These are phyloP conservation scores for Microplitis deprimator DNA, from an alignment of 2,888 invertebrate species.

Conservation along the genomic window DNA sequence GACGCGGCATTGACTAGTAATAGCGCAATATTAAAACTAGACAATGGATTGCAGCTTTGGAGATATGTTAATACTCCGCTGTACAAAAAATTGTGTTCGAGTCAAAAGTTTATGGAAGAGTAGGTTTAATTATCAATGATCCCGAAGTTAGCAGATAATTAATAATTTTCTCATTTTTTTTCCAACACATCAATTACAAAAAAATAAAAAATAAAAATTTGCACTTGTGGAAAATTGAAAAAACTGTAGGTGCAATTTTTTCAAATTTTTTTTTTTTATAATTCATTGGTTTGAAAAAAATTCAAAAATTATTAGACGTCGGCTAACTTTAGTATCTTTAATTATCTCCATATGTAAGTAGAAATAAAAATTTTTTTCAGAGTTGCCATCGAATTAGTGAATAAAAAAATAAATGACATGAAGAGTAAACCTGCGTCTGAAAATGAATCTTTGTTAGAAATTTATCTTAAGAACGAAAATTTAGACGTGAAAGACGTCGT, in stretches of 20 bases:
- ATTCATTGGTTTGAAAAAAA: too few relatives aligned
- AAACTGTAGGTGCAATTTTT: too few relatives aligned
- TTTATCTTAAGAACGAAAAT: constrained; percentile 80
- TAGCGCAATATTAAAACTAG: constrained; percentile 78
- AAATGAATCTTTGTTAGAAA: constrained; percentile 76
- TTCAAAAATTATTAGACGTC: too few relatives aligned
- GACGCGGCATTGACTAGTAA: constrained; percentile 83
- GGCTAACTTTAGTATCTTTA: too few relatives aligned
- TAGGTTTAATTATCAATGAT: constrained; percentile 61
- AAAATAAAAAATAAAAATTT: too few relatives aligned
- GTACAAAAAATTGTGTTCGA: constrained; percentile 78
- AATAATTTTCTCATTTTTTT: too few relatives aligned
- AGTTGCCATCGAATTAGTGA: constrained; percentile 78
- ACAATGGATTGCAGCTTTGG: constrained; percentile 82
- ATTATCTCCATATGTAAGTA: too few relatives aligned
- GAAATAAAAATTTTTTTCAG: constrained; percentile 64
- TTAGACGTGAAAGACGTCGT: constrained; percentile 85
- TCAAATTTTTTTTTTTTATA: too few relatives aligned
- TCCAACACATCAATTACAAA: too few relatives aligned
- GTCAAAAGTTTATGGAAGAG: constrained; percentile 83
- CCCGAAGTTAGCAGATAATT: neutral
- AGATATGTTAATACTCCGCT: constrained; percentile 80
- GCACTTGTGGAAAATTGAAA: too few relatives aligned
- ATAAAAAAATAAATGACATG: constrained; percentile 74
- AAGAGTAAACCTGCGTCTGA: constrained; percentile 60